Evolutionary conservation across 2,888 invertebrate genomes (phyloP), one percentile per base, ranked within the genome.

Genomic region (Cryptosula pallasiana): DNA sequence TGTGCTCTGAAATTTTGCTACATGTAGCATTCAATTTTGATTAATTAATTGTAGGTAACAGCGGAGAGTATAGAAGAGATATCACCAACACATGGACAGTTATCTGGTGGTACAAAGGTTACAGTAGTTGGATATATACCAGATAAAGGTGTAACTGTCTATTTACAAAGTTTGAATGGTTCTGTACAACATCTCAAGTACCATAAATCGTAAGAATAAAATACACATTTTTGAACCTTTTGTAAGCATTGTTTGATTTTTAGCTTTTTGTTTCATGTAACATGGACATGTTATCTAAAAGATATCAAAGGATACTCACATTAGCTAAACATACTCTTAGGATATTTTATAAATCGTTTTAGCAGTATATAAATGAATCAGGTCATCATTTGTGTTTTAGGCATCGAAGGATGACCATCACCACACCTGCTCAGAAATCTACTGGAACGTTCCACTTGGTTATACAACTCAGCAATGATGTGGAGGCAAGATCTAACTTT

Each of bases 101-200:
- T 76, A n/a, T 80, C 83, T 34, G 86, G 86, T 1, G 85, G 84
- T 13, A 85, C 86, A 23, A 77, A 75, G n/a, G 71, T 85, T 16
- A 80, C 78, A 0, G 73, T 85, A 20, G 74, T 34, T 20, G 86
- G 86, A 20, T 70, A 76, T 3, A 78, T 83, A 72, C 75, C 85
- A 36, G 73, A 80, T 72, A 77, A 84, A 54, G 81, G 81, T 9
- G 29, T 63, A 32, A 32, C 20, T 13, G 63, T 63, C 2, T 32
- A 63, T 34, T 20, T 63, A 27, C 20, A 63, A 9, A n/a, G 32
- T 34, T 55, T 25, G 25, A 23, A 55, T 23, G 55, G 55, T 23
- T 20, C 25, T 55, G 25, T 55, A 25, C 25, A 20, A 3, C 55
- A 20, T 55, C 23, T 55, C 5, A 25, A 55, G 23, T 55, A 16